Base-by-base conservation (phyloP, 2,888 invertebrate genomes). In the Leptopilina syphax region DNA sequence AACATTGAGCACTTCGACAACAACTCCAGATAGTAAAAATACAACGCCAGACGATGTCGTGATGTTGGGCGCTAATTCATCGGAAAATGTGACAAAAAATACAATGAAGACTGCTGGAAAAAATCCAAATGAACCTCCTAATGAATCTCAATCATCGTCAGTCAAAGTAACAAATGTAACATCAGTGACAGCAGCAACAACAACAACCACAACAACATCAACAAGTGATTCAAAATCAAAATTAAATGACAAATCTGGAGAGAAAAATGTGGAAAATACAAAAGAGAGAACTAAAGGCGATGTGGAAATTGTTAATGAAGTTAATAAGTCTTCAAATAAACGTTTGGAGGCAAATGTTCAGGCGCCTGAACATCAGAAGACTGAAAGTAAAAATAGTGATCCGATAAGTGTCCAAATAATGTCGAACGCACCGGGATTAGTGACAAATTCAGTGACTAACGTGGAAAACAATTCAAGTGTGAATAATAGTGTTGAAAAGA, bases 401-500 rank as follows among this genome's bases (percentile, higher is more conserved):
- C 2, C 13, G n/a, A 81, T 77, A 60, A 80, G 44, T 65, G 57
- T 18, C 6, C 73, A 8, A 73, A n/a, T 1, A n/a, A 24, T 54
- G 34, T 9, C 57, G 1, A 73, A 73, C 57, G 41, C 13, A 57
- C 57, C 57, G 50, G 73, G n/a, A n/a, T 65, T 3, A 3, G 81
- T 80, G 65, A 84, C 81, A 18, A 65, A 76, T 12, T 18, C 70
- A 44, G 65, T 70, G 76, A 78, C 63, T 76, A 79, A 79, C 13
- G 18, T 70, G 54, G 77, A 65, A 47, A 81, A 78, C 76, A 81
- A 77, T 18, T 77, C 80, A 54, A 85, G 82, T 77, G 85, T 82
- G 83, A 84, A 86, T 78, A 50, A 50, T 50, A 84, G 83, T 78
- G 76, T 65, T 34, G 83, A 83, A 7, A 83, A 80, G 67, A 77